A percentile compares a stretch with the other conserved stretches of the same genome.
These are phyloP conservation scores for Calameuta filiformis DNA, from an alignment of 2,888 invertebrate genomes.

Conservation along the genomic window DNA sequence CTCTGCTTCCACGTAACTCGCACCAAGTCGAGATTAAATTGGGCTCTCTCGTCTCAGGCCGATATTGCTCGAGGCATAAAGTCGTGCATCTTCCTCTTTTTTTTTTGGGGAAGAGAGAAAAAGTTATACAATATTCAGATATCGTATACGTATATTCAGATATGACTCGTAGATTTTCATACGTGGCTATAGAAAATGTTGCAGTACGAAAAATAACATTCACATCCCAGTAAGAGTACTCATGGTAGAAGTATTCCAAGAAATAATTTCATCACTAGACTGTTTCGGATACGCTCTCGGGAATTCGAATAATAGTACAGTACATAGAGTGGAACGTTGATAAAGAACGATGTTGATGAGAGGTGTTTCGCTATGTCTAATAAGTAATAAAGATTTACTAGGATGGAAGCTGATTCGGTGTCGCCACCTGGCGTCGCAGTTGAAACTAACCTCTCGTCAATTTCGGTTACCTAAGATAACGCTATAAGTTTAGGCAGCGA, in stretches of 20 bases:
- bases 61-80: background rate
- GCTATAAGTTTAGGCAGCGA: background rate
- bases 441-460: background rate
- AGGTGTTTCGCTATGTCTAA: background rate
- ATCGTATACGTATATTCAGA: background rate
- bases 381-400: background rate
- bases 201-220: background rate
- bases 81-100: background rate
- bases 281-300: background rate
- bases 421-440: background rate
- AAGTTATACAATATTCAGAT: background rate
- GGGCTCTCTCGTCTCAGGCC: background rate
- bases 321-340: background rate
- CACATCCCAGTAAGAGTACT: background rate
- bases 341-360: background rate
- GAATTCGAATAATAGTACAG: background rate
- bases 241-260: background rate
- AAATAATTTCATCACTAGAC: background rate
- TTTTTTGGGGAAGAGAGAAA: background rate
- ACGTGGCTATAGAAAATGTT: background rate
- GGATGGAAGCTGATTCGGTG: background rate
- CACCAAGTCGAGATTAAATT: constrained; percentile 19
- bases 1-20: constrained; percentile 12
- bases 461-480: background rate
- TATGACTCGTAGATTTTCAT: background rate